Evolutionary conservation across 2,888 invertebrate species (phyloP), one percentile per base, ranked within the genome.

Genomic region (Dryocosmus kuriphilus): DNA sequence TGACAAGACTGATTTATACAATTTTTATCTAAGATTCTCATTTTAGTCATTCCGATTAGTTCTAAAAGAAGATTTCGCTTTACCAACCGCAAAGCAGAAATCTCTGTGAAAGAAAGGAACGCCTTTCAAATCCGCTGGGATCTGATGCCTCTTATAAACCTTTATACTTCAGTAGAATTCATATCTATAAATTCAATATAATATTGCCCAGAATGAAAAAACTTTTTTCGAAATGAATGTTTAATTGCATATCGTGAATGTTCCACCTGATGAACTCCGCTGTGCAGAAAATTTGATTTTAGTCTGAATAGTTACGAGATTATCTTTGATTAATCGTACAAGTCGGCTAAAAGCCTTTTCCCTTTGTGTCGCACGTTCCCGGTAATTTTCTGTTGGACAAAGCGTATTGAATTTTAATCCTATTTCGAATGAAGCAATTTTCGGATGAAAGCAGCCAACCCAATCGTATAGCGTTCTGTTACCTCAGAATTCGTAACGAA

Each of bases 371-470:
- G 51, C 51, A 71, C 71, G 71, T 71, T 51, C 71, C 71, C 51
- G 71, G 30, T 71, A 71, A 71, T 71, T 71, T 71, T 67, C 51
- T 51, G 71, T 71, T 71, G 71, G 71, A 71, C 71, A 71, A 71
- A 71, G 71, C 71, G 71, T 30, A 71, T 71, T 71, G 71, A 71
- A 71, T 71, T 71, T 71, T 71, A 71, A 71, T 71, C 71, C 51
- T 30, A 19, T 71, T 71, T 71, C 51, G 71, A 71, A 71, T 71
- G 71, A 71, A 51, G 71, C 71, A 71, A 71, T 71, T 71, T 71
- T 51, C 51, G 27, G 30, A 71, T 71, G 51, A 71, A 71, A 71
- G 51, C 46, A 71, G 71, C 51, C 67, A 71, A 51, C n/a, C 71
- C 71, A 71, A 71, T 51, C 30, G 71, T 27, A 71, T 19, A 51